phyloP scores from a whole-genome alignment of 2,888 invertebrate species.

The Lasioglossum pauxillum region DNA sequence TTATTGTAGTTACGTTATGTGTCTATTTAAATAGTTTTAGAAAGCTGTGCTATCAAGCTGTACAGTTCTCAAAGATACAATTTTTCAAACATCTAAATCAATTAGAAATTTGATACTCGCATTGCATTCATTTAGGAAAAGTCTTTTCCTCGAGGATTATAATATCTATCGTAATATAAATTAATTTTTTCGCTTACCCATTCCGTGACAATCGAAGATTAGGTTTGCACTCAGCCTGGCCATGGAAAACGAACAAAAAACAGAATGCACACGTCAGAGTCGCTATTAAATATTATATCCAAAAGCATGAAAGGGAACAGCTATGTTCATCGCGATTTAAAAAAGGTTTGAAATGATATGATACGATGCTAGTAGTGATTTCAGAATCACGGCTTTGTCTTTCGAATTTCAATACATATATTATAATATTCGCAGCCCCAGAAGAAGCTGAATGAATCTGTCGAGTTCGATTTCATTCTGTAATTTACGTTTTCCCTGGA shows the following conservation, averaged over 20 bases:
- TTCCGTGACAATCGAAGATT: constrained; percentile 18
- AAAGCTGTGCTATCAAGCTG: background rate
- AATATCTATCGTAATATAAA: background rate
- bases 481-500: background rate
- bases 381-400: background rate
- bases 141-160: background rate
- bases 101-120: no score
- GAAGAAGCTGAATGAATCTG: background rate
- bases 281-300: background rate
- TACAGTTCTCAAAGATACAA: background rate
- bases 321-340: background rate
- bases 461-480: no score
- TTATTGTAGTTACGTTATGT: background rate
- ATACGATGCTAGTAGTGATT: no score
- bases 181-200: constrained; percentile 43
- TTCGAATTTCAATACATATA: background rate
- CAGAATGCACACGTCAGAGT: background rate
- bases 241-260: constrained; percentile 9
- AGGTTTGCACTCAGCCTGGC: constrained; percentile 12
- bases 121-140: background rate
- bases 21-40: background rate
- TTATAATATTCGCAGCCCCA: background rate
- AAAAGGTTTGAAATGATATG: no score
- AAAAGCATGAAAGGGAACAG: background rate
- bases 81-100: background rate